Percentiles rank a stretch among this genome's conserved stretches.
phyloP scores from a whole-genome alignment of 2,888 invertebrate genomes.

The Morpho helenor region DNA sequence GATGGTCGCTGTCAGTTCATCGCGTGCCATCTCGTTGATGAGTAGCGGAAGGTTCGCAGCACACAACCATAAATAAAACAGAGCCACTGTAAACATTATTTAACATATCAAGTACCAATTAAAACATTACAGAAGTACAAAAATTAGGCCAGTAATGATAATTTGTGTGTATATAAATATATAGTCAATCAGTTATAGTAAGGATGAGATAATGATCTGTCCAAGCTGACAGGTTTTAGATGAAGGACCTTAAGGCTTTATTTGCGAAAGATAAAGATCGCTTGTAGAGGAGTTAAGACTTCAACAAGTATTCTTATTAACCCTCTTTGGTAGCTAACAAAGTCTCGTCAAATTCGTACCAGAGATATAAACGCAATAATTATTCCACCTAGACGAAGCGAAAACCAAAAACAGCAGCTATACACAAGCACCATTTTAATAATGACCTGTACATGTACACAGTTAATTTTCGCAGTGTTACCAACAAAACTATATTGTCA shows the following conservation, averaged over 20 bases:
- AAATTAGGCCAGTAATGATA: not conserved
- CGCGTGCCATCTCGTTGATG: conserved; percentile 61
- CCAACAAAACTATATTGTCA: no score
- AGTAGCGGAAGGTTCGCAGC: conserved; percentile 60
- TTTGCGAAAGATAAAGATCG: no score
- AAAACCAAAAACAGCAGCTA: conserved; percentile 73
- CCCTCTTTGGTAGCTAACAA: no score
- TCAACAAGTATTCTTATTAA: no score
- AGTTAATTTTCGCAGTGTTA: no score
- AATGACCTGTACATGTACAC: no score
- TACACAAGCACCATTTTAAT: conserved; percentile 59
- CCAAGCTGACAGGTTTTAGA: no score
- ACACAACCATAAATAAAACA: conserved; percentile 70
- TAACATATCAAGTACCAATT: not conserved
- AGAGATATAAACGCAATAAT: conserved; percentile 58
- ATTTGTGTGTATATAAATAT: no score
- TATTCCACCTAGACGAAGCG: conserved; percentile 64
- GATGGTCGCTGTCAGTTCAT: conserved; percentile 57
- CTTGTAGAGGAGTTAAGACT: no score
- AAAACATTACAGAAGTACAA: not conserved
- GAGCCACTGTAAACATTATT: conserved; percentile 52
- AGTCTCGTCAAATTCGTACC: conserved; percentile 40
- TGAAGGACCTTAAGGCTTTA: no score
- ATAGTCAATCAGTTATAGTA: no score
- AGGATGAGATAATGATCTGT: no score